A percentile compares a stretch with the other conserved stretches of the same genome.
These are phyloP conservation scores for Timema cristinae DNA, from an alignment of 2,888 invertebrate genomes.

Conservation along the genomic window DNA sequence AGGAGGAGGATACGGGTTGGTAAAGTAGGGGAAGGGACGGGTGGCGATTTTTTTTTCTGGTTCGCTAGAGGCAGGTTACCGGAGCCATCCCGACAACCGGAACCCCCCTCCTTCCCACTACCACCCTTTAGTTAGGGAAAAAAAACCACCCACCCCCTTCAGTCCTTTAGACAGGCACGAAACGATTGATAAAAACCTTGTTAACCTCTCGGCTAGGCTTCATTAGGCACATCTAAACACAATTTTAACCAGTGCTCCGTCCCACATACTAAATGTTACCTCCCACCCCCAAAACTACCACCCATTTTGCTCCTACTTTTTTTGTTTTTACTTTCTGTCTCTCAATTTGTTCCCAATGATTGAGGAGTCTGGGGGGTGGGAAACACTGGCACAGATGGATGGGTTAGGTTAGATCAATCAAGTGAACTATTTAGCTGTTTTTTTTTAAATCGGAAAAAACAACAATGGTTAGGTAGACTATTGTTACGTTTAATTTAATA, in stretches of 20 bases:
- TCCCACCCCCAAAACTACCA: conserved; percentile 2
- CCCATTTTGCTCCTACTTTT: background rate
- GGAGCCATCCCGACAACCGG: too few relatives aligned
- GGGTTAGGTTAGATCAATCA: conserved; percentile 13
- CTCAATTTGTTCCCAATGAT: conserved; percentile 15
- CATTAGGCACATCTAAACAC: conserved; percentile 30
- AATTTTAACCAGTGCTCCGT: conserved; percentile 25
- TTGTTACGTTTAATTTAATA: too few relatives aligned
- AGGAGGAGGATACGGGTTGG: background rate
- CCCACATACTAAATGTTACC: conserved; percentile 27
- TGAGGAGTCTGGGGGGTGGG: background rate
- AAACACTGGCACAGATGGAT: conserved; percentile 8
- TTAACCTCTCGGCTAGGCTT: conserved; percentile 26
- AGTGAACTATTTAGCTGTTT: conserved; percentile 14
- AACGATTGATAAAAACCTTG: conserved; percentile 28
- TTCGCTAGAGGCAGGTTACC: conserved; percentile 27
- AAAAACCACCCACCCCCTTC: background rate
- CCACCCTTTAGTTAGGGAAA: background rate
- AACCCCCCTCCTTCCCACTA: background rate
- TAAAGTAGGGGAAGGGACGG: background rate
- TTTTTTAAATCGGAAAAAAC: conserved; percentile 17
- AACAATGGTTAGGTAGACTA: background rate
- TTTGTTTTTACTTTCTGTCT: background rate
- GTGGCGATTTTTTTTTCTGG: conserved; percentile 18
- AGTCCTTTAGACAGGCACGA: conserved; percentile 1